These are phyloP conservation scores for Melospiza georgiana DNA, from an alignment of 2,113 vertebrate species.

Conservation along the genomic window DNA sequence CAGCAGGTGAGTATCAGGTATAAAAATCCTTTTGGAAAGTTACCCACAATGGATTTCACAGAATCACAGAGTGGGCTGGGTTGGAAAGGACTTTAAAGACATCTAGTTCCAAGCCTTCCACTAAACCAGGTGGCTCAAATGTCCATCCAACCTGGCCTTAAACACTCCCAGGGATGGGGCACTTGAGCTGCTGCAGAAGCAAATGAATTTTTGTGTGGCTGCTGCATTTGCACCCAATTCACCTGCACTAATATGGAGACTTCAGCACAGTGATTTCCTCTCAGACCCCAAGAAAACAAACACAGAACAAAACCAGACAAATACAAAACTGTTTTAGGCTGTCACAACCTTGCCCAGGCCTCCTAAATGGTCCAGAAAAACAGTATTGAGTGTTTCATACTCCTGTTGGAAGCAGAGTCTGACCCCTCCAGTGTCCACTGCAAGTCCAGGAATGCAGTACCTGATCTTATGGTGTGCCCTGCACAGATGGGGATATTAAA, in stretches of 20 bases:
- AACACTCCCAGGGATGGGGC: background rate
- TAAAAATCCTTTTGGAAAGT: background rate
- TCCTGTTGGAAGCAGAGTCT: background rate
- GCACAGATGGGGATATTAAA: background rate
- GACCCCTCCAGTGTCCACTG: background rate
- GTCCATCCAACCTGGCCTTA: background rate
- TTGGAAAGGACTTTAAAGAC: background rate
- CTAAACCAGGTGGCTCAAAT: background rate
- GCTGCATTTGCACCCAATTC: background rate
- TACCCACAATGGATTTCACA: background rate
- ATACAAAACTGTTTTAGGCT: background rate
- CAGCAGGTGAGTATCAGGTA: accelerated
- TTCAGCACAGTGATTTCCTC: background rate
- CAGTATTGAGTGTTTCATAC: background rate
- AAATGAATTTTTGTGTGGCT: background rate
- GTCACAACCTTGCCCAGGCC: background rate
- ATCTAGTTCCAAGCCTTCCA: background rate
- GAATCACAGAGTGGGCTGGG: background rate
- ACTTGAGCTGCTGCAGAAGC: background rate
- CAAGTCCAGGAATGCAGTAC: background rate
- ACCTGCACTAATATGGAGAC: background rate
- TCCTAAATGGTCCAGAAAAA: background rate
- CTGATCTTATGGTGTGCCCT: background rate
- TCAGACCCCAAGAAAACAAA: background rate
- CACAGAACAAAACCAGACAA: background rate